Conservation (phyloP, 2,888 invertebrate species). For the Eristalinus aeneus region DNA sequence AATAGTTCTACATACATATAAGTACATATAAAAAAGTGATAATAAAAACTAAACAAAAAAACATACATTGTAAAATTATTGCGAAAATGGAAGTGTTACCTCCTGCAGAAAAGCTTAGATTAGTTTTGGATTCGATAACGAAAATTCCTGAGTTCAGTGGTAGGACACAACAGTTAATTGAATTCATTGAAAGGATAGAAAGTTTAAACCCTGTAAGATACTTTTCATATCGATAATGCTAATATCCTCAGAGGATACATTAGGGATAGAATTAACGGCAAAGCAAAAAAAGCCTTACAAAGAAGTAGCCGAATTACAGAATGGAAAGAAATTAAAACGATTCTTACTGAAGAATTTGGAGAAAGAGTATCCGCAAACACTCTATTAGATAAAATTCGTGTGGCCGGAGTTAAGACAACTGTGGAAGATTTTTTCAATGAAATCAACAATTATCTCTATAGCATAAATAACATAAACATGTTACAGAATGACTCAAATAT, state of each 20-base stretch:
- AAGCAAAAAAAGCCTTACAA: background rate
- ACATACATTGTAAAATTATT: too few species aligned
- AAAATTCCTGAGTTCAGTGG: background rate
- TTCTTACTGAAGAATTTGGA: background rate
- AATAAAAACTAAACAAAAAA: too few species aligned
- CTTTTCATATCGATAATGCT: too few species aligned
- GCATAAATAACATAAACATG: slow-evolving; percentile 5
- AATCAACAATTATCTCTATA: slow-evolving; percentile 19
- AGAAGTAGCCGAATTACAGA: background rate
- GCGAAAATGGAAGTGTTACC: too few species aligned
- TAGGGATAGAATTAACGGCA: too few species aligned
- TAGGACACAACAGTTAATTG: background rate
- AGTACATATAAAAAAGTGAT: too few species aligned
- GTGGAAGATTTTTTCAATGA: slow-evolving; percentile 33
- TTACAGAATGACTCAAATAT: slow-evolving; percentile 3
- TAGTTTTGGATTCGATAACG: background rate
- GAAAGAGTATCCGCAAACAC: background rate
- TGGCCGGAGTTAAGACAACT: slow-evolving; percentile 4
- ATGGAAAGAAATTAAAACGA: background rate
- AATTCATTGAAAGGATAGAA: background rate
- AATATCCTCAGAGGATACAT: background rate
- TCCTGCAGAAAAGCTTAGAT: background rate
- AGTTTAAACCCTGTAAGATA: background rate
- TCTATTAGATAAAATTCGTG: slow-evolving; percentile 27
- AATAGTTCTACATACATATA: too few species aligned